Base-by-base conservation (phyloP, 1,140 invertebrate genomes). In the Dermatophagoides farinae region DNA sequence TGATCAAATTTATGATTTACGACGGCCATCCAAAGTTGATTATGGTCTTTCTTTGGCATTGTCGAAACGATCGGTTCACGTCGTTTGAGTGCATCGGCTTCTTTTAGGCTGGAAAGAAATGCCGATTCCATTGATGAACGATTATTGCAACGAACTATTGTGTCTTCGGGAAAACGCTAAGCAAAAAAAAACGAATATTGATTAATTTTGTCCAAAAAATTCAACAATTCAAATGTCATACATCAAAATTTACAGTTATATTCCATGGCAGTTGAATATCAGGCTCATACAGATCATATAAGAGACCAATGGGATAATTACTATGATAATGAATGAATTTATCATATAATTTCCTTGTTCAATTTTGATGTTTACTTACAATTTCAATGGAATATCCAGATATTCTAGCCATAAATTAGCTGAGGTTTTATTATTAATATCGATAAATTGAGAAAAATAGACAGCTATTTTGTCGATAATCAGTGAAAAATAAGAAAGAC, bases 1-100 rank as follows among this genome's bases (percentile, higher is more conserved):
- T 97, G 91, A 72, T 98, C 92, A 75, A 97, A 98, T 75, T 93
- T 96, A 70, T 97, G 89, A 77, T 97, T 93, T 69, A 85, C 79
- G 62, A 98, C 72, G 25, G 91, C 91, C 44, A 84, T 76, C 91
- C 92, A 98, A 8, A 99, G 74, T 66, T 96, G 89, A 72, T 87
- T 90, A 69, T 97, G 92, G 69, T 99, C 93, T 71, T 93, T 93
- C 68, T 91, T 91, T 68, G 93, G 89, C 92, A 98, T 97, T 63
- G 78, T 82, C 38, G 86, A 88, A 50, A 96, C 85, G 12, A 97
- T 79, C 72, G 88, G 83, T 6, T 85, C 82, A 66, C 85, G 78
- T 70, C 97, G 92, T 73, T 99, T 99, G 0, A 98, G 72, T 6
- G 88, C 84, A 77, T 97, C 93, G 1, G 95, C 92, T 77, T 99